Evolutionary conservation across 2,888 invertebrate genomes (phyloP).

Genomic region (Agrotis ipsilon): DNA sequence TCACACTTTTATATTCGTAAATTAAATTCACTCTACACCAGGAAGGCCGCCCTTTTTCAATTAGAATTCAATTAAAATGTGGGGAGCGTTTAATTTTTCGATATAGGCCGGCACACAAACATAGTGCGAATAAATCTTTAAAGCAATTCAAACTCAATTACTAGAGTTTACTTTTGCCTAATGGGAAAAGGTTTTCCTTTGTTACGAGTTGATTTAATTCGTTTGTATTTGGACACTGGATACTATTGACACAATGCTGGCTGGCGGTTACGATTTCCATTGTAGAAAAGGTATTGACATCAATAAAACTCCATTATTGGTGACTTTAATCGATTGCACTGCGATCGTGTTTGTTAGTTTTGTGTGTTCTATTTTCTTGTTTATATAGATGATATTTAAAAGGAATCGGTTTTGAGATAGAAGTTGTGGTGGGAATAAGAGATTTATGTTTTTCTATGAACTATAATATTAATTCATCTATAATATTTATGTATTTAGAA

Average conservation of each 20-base stretch:
- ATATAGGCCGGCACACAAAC: slow-evolving; percentile 75
- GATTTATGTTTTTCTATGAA: neutral
- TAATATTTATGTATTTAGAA: too few species aligned
- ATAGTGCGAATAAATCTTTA: slow-evolving; percentile 86
- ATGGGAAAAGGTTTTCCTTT: slow-evolving; percentile 85
- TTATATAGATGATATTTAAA: slow-evolving; percentile 14
- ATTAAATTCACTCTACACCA: slow-evolving; percentile 59
- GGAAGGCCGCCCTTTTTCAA: slow-evolving; percentile 66
- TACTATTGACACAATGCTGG: slow-evolving; percentile 75
- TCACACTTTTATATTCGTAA: slow-evolving; percentile 59
- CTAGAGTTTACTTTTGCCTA: slow-evolving; percentile 86
- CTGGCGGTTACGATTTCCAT: slow-evolving; percentile 59
- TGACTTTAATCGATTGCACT: slow-evolving; percentile 46
- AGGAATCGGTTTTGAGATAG: slow-evolving; percentile 1
- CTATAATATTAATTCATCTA: too few species aligned
- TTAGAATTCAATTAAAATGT: slow-evolving; percentile 80
- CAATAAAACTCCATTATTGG: slow-evolving; percentile 50
- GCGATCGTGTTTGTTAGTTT: slow-evolving; percentile 33
- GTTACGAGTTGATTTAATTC: slow-evolving; percentile 83
- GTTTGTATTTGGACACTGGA: slow-evolving; percentile 80
- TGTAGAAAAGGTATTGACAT: slow-evolving; percentile 55
- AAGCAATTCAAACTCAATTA: slow-evolving; percentile 89
- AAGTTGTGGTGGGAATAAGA: neutral
- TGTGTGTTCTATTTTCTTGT: slow-evolving; percentile 22
- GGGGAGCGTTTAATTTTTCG: slow-evolving; percentile 76